Conservation (phyloP, 2,797 vertebrate genomes). For the Antrozous pallidus region DNA sequence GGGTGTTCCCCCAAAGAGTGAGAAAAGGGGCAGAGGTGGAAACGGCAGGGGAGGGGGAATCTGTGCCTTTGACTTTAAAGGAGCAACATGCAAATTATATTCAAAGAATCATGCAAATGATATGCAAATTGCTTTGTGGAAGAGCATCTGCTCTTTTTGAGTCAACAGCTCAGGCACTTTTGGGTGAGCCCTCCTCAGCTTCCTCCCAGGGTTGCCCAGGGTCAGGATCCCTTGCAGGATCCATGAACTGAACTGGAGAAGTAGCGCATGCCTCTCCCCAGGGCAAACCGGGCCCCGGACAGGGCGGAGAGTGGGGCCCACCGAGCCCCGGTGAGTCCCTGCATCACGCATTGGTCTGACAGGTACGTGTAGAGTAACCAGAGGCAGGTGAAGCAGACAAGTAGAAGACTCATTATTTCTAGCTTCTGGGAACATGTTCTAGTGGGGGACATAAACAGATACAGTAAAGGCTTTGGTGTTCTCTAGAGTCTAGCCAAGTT, state of each 20-base stretch:
- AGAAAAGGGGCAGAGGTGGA: not conserved
- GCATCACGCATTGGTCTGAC: not conserved
- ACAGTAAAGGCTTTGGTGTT: not conserved
- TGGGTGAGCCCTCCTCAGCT: conserved; percentile 46
- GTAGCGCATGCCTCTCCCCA: not conserved
- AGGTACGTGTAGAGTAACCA: not conserved
- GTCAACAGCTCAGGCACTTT: conserved; percentile 68
- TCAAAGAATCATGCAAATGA: conserved; percentile 61
- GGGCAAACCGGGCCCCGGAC: not conserved
- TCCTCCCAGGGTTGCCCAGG: conserved; percentile 10
- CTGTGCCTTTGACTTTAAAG: conserved; percentile 65
- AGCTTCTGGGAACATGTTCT: not conserved
- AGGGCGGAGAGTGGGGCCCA: not conserved
- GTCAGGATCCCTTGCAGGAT: not conserved
- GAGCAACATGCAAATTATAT: conserved; percentile 71
- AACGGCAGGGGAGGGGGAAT: not conserved
- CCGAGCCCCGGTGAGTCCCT: not conserved
- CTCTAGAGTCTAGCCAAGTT: not conserved
- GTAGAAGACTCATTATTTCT: not conserved
- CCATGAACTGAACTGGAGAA: not conserved
- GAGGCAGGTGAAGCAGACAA: not conserved
- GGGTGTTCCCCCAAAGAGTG: not conserved
- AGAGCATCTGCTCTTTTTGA: conserved; percentile 74
- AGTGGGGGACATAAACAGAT: not conserved
- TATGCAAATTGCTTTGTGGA: conserved; percentile 50